Evolutionary conservation across 2,888 invertebrate genomes (phyloP), one percentile per base, ranked within the genome.

Genomic region (Andrena hattorfiana): DNA sequence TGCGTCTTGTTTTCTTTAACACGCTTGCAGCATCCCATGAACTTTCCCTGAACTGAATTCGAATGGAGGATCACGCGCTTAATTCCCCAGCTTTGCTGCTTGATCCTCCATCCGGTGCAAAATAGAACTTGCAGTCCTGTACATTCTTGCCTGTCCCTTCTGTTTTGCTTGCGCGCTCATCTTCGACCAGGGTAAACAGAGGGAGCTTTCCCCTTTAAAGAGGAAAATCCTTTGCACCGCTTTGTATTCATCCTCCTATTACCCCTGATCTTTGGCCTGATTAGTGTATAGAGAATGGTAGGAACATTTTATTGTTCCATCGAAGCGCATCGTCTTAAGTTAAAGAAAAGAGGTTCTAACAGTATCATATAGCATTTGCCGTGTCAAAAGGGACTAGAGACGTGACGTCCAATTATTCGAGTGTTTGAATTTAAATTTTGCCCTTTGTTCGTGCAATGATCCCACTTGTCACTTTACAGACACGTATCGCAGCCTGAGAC

Each of bases 61-160:
- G 63, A 48, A 73, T 56, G 54, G 23, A 23, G 74, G 63, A 73
- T 68, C 78, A 16, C 56, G 10, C 20, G n/a, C 32, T 74, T 80
- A 60, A 60, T 60, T 51, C 42, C 54, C n/a, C 2, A 6, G 51
- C 16, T 42, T 48, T 26, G 20, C 28, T 28, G 10, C 60, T 30
- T 30, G 66, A 42, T 32, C 48, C 13, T 26, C n/a, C 60, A 6
- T 32, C 32, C 20, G 42, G 7, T 20, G 23, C 32, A n/a, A 60
- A 59, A 59, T 1, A 59, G 13, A n/a, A 0, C 8, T 28, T 3
- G 28, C 10, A n/a, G 10, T 49, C 28, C 49, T 20, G n/a, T 20
- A 51, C 30, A 16, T 67, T 20, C 8, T 13, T 30, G 28, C n/a
- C 16, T 48, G n/a, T 28, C 16, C 54, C 26, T 51, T 51, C 8